A percentile compares a stretch with the other conserved stretches of the same genome.
Evolutionary conservation across 1,140 invertebrate species (phyloP).

Genomic region (Venturia canescens): DNA sequence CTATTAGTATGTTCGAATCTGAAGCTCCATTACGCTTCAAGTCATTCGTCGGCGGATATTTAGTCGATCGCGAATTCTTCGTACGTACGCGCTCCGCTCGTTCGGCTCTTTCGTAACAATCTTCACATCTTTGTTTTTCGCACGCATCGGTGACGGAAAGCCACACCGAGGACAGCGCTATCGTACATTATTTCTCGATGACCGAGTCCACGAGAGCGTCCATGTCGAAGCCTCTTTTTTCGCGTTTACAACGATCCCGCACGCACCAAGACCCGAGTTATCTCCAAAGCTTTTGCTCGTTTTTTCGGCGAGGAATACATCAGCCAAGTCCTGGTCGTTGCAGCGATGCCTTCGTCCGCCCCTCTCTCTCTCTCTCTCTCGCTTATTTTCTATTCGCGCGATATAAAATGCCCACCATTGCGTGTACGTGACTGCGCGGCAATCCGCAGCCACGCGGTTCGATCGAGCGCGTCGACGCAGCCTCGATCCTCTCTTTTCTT

Average conservation of each 20-base stretch:
- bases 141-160: neutral
- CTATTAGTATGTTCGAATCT: neutral
- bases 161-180: neutral
- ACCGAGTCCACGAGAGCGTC: neutral
- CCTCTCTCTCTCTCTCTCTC: neutral
- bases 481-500: neutral
- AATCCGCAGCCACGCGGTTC: constrained; percentile 27
- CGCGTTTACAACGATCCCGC: neutral
- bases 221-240: neutral
- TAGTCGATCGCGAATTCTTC: neutral
- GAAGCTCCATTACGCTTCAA: neutral
- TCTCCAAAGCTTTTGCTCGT: neutral
- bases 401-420: constrained; percentile 28
- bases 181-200: neutral
- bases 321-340: neutral
- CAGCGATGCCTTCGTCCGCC: neutral
- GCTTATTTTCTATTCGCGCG: too few species aligned
- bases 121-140: neutral
- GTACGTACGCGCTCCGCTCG: neutral
- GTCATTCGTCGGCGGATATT: neutral
- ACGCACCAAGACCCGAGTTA: neutral
- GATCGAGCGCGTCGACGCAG: neutral
- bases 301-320: constrained; percentile 21
- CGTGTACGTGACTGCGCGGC: constrained; percentile 10
- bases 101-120: neutral